Percentiles rank a stretch among this genome's conserved stretches.
Conservation (phyloP, 2,888 invertebrate genomes). For the Drosophila gaucha region DNA sequence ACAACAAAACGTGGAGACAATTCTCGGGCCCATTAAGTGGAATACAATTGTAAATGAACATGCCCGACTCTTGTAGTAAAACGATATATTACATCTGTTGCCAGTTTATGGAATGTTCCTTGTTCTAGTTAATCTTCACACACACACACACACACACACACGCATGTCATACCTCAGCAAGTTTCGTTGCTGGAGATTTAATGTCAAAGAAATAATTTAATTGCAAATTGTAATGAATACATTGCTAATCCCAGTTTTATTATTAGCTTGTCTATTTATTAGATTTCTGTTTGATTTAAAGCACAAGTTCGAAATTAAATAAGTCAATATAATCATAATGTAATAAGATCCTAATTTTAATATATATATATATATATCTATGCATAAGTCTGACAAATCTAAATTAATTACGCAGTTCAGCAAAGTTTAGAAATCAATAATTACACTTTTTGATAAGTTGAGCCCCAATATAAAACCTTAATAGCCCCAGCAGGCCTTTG, state of each 20-base stretch:
- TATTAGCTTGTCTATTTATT: no score
- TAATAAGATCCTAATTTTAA: no score
- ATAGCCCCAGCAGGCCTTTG: no score
- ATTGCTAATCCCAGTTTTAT: background rate
- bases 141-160: background rate
- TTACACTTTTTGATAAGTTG: no score
- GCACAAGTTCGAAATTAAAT: no score
- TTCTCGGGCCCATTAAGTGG: background rate
- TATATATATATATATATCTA: no score
- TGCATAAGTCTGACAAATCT: no score
- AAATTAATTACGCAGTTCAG: no score
- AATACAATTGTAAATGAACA: constrained; percentile 7
- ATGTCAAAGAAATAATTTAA: constrained; percentile 2
- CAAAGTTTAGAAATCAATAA: no score
- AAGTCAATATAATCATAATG: no score
- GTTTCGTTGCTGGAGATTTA: background rate
- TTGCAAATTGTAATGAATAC: background rate
- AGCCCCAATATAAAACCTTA: no score
- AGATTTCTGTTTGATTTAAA: no score
- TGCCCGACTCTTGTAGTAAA: constrained; percentile 1
- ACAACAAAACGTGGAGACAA: background rate
- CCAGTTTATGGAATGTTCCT: background rate
- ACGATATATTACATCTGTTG: constrained; percentile 7
- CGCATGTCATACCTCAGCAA: background rate
- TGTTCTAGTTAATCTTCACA: constrained; percentile 1